Percentiles rank a stretch among this genome's conserved stretches.
phyloP scores from a whole-genome alignment of 2,888 invertebrate genomes.

The Linyphia triangularis region DNA sequence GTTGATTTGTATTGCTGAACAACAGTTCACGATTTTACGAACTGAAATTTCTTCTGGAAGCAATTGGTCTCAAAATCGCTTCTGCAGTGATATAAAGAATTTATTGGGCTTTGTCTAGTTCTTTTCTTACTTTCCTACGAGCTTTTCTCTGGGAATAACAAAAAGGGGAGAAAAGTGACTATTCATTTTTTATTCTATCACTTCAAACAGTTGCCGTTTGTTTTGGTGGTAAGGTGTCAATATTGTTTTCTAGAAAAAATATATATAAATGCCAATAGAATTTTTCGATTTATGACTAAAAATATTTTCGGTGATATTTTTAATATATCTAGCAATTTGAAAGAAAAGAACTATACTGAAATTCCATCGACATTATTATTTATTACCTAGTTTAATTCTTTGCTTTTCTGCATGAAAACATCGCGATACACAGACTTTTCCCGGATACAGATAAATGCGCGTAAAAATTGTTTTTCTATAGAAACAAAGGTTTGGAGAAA shows the following conservation, averaged over 20 bases:
- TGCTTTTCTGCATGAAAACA: background rate
- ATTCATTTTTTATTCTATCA: constrained; percentile 10
- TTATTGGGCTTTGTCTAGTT: constrained; percentile 53
- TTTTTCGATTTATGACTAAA: constrained; percentile 2
- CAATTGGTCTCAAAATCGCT: constrained; percentile 33
- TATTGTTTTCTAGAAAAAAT: constrained; percentile 4
- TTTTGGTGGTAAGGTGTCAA: background rate
- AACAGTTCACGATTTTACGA: background rate
- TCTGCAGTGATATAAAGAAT: constrained; percentile 14
- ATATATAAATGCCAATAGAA: background rate
- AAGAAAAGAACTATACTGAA: background rate
- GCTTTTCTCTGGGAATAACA: background rate
- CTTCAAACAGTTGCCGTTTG: background rate
- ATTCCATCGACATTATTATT: background rate
- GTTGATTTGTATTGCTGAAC: background rate
- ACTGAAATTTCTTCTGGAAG: background rate
- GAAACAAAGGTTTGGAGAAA: too few species aligned
- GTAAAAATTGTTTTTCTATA: background rate
- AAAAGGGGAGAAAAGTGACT: constrained; percentile 9
- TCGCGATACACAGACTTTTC: background rate
- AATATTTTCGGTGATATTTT: background rate
- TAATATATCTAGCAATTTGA: background rate
- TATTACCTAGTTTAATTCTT: background rate
- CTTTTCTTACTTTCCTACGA: background rate
- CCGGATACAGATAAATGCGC: background rate